A percentile compares a stretch with the other conserved stretches of the same genome.
These are phyloP conservation scores for Hybos culiciformis DNA, from an alignment of 2,888 invertebrate species.

Conservation along the genomic window DNA sequence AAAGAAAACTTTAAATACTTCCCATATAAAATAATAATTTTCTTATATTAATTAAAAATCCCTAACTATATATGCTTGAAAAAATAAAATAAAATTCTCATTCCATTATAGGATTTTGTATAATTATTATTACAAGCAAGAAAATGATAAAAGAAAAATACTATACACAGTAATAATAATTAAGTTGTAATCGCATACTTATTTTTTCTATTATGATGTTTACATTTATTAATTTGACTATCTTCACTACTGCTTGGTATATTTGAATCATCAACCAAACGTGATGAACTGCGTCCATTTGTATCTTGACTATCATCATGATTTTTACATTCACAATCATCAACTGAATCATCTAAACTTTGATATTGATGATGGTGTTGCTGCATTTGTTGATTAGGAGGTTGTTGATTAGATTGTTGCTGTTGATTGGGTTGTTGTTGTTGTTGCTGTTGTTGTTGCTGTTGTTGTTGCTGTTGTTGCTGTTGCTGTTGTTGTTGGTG, in stretches of 20 bases:
- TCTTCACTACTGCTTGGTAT: slow-evolving; percentile 21
- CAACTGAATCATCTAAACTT: slow-evolving; percentile 12
- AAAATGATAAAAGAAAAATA: too few relatives aligned
- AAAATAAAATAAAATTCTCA: too few relatives aligned
- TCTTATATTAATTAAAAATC: too few relatives aligned
- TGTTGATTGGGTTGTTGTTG: slow-evolving; percentile 13
- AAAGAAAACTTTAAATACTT: too few relatives aligned
- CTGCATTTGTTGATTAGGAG: slow-evolving; percentile 5
- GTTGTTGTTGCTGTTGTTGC: slow-evolving; percentile 9
- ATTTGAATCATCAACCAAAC: slow-evolving; percentile 17
- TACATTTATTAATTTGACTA: slow-evolving; percentile 15
- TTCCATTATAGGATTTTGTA: too few relatives aligned
- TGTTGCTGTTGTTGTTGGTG: slow-evolving; percentile 19
- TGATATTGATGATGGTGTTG: slow-evolving; percentile 13
- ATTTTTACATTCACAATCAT: slow-evolving; percentile 1
- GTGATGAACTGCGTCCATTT: slow-evolving; percentile 14
- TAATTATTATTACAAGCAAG: too few relatives aligned
- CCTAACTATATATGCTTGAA: too few relatives aligned
- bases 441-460: slow-evolving; percentile 14
- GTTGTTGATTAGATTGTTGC: slow-evolving; percentile 3
- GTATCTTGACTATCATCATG: slow-evolving; percentile 3
- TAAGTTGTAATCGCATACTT: slow-evolving; percentile 3
- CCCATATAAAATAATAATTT: not conserved
- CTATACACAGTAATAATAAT: not conserved
- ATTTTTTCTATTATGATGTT: slow-evolving; percentile 7